Base-by-base conservation (phyloP, 2,797 vertebrate genomes). In the Cynodonichthys magdalenae region DNA sequence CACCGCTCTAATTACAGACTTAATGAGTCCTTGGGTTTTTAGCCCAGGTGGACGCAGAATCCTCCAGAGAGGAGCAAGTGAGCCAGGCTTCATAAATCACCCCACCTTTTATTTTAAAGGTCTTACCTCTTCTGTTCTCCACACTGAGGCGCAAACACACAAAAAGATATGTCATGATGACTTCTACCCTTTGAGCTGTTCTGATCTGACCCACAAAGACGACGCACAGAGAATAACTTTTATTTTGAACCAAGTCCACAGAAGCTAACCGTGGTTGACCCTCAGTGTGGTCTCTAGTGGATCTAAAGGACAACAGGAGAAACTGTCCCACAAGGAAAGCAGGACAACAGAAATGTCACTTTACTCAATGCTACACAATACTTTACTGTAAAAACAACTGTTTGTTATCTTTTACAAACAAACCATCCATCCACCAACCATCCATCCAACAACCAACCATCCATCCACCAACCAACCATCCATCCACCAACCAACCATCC, bases 21-120 rank as follows among this genome's bases (percentile, higher is more conserved):
- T 89, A 90, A 91, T 90, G 86, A 92, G 76, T 81, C 80, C 72
- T 84, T 46, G 74, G 82, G 61, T 67, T 75, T 49, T 75, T 49
- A 53, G 80, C 58, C 71, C 59, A 44, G 53, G 72, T 50, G 66
- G 59, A 74, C 36, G 59, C 41, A 80, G 71, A 62, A 48, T 15
- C 53, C 79, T 80, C 71, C 14, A 7, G 79, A 79, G 81, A 75
- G 18, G 28, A 36, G 34, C 24, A 0, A 9, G 54, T 10, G 18
- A 53, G 52, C 58, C 48, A n/a, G 48, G 50, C 63, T 60, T 86
- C 75, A 88, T 77, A 74, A 85, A 87, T 88, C 83, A 86, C 62
- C 50, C 75, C 80, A 48, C 24, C 42, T 52, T 68, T 44, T 45
- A 27, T 56, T 48, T 12, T 14, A 1, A 11, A 20, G 6, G 39